Percentiles rank a stretch among this genome's conserved stretches.
Conservation (phyloP, 2,113 vertebrate genomes). For the Tympanuchus pallidicinctus region DNA sequence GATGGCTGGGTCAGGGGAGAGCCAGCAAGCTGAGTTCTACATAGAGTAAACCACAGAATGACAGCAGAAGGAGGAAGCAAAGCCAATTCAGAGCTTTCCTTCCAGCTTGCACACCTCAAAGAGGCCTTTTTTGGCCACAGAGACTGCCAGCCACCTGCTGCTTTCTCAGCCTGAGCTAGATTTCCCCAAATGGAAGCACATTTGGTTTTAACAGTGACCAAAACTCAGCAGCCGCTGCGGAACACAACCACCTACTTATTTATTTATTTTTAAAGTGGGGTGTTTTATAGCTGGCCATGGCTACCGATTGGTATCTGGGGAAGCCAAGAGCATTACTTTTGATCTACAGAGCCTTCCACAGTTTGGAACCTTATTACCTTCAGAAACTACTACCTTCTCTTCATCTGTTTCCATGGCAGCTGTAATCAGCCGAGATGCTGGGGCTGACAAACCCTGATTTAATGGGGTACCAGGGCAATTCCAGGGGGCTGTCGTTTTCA, state of each 20-base stretch:
- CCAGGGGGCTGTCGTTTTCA: background rate
- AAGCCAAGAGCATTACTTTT: constrained; percentile 30
- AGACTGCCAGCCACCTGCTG: rapidly evolving
- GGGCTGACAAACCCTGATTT: constrained; percentile 28
- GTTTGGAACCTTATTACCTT: constrained; percentile 34
- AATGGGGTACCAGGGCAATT: constrained; percentile 21
- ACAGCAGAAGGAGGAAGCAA: background rate
- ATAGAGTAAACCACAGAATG: background rate
- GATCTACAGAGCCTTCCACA: background rate
- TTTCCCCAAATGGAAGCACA: background rate
- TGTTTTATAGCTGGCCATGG: background rate
- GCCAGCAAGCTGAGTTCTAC: background rate
- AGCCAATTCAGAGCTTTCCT: background rate
- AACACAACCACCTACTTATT: background rate
- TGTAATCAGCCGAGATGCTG: constrained; percentile 5
- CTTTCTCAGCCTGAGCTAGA: background rate
- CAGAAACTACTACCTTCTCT: constrained; percentile 17
- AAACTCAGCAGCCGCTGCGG: background rate
- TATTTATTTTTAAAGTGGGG: background rate
- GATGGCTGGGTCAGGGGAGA: background rate
- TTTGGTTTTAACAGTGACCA: background rate
- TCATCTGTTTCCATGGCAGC: constrained; percentile 55
- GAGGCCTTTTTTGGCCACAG: background rate
- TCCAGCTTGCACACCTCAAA: background rate
- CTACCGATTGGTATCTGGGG: background rate